phyloP scores from a whole-genome alignment of 1,140 invertebrate species.

The Hycleus phaleratus region DNA sequence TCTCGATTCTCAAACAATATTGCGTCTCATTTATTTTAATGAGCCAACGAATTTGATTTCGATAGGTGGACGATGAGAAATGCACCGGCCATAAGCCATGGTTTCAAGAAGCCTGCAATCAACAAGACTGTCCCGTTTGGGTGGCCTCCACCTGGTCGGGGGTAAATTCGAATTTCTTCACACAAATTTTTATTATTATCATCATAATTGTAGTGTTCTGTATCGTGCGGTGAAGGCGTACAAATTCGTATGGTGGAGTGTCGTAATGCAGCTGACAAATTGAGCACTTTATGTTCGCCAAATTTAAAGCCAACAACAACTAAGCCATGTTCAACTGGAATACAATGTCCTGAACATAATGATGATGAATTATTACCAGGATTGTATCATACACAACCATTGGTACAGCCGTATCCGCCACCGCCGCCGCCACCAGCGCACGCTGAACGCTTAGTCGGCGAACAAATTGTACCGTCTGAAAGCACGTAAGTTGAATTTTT shows the following conservation, averaged over 20 bases:
- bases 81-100: slow-evolving; percentile 69
- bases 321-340: slow-evolving; percentile 58
- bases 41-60: slow-evolving; percentile 14
- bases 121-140: slow-evolving; percentile 78
- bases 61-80: slow-evolving; percentile 61
- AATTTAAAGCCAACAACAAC: slow-evolving; percentile 50
- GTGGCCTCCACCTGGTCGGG: slow-evolving; percentile 75
- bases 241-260: slow-evolving; percentile 78
- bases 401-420: slow-evolving; percentile 62
- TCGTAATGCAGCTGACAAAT: slow-evolving; percentile 41
- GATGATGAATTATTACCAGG: slow-evolving; percentile 39
- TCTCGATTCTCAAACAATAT: not conserved
- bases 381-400: slow-evolving; percentile 53
- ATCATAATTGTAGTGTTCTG: slow-evolving; percentile 62
- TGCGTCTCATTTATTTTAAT: not conserved
- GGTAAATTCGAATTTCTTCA: slow-evolving; percentile 50
- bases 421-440: slow-evolving; percentile 49
- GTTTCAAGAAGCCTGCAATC: slow-evolving; percentile 71
- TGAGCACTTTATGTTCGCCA: slow-evolving; percentile 46
- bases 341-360: slow-evolving; percentile 47
- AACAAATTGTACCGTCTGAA: slow-evolving; percentile 61
- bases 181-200: slow-evolving; percentile 2
- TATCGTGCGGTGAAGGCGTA: slow-evolving; percentile 74
- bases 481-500: slow-evolving; percentile 54
- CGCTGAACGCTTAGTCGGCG: slow-evolving; percentile 60